phyloP scores from a whole-genome alignment of 1,140 invertebrate species.

The Rhizoglyphus robini region DNA sequence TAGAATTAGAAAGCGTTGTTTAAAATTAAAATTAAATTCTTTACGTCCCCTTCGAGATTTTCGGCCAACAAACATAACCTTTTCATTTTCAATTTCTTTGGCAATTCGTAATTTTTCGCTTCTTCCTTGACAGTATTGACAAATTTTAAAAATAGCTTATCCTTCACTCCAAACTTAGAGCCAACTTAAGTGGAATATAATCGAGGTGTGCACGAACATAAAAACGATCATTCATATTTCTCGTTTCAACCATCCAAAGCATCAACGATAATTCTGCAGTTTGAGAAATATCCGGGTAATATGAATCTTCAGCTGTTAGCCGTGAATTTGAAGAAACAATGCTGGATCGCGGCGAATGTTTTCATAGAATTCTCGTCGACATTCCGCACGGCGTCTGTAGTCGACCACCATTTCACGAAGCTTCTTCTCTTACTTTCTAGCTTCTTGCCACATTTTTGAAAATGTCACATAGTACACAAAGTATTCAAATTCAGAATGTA shows the following conservation, averaged over 20 bases:
- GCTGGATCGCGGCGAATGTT: constrained; percentile 97
- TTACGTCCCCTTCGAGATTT: constrained; percentile 75
- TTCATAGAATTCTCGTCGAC: constrained; percentile 91
- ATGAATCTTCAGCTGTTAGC: constrained; percentile 84
- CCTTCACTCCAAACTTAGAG: constrained; percentile 68
- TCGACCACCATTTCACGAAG: constrained; percentile 92
- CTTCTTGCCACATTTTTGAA: constrained; percentile 92
- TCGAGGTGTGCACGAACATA: constrained; percentile 94
- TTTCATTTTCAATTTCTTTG: constrained; percentile 75
- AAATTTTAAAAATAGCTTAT: constrained; percentile 72
- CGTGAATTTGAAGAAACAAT: constrained; percentile 92
- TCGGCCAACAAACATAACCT: constrained; percentile 53
- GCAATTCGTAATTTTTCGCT: constrained; percentile 70
- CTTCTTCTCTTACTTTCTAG: constrained; percentile 88
- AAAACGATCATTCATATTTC: constrained; percentile 93
- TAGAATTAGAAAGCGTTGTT: constrained; percentile 52
- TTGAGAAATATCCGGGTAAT: constrained; percentile 72
- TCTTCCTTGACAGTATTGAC: constrained; percentile 81
- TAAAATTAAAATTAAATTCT: constrained; percentile 64
- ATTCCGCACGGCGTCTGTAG: constrained; percentile 83
- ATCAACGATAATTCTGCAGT: constrained; percentile 68
- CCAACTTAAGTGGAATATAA: constrained; percentile 76
- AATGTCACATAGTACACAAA: background rate
- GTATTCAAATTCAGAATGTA: background rate
- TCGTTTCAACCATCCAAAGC: constrained; percentile 88